Evolutionary conservation across 2,888 invertebrate genomes (phyloP).

Genomic region (Elysia crispata): DNA sequence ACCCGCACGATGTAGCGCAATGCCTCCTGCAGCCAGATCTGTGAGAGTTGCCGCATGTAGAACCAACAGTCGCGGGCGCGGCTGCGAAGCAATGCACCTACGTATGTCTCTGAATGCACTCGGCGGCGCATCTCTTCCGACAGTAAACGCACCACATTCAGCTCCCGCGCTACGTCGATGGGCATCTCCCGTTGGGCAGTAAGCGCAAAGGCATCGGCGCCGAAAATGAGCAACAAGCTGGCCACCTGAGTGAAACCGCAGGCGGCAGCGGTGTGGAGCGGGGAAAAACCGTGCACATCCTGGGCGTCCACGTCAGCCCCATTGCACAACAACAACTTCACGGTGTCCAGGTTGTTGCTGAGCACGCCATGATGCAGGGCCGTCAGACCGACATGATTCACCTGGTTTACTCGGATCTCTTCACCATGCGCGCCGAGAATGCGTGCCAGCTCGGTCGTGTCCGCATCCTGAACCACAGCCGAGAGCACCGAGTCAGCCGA

Average conservation of each 20-base stretch:
- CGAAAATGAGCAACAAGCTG: slow-evolving; percentile 66
- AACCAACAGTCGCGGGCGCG: slow-evolving; percentile 39
- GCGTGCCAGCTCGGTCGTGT: slow-evolving; percentile 63
- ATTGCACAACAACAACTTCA: slow-evolving; percentile 65
- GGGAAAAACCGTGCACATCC: slow-evolving; percentile 70
- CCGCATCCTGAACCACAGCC: slow-evolving; percentile 71
- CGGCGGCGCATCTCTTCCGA: slow-evolving; percentile 62
- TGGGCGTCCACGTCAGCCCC: slow-evolving; percentile 68
- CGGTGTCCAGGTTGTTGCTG: slow-evolving; percentile 70
- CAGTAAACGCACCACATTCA: slow-evolving; percentile 62
- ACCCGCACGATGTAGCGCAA: background rate
- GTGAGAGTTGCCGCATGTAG: background rate
- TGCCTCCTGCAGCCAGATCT: background rate
- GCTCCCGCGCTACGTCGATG: slow-evolving; percentile 69
- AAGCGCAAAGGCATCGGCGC: slow-evolving; percentile 66
- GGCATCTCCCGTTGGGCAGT: slow-evolving; percentile 67
- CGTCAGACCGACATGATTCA: slow-evolving; percentile 70
- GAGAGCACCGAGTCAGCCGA: slow-evolving; percentile 68
- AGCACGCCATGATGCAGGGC: slow-evolving; percentile 71
- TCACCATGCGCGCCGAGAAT: slow-evolving; percentile 60
- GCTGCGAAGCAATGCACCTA: slow-evolving; percentile 49
- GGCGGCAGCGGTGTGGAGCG: slow-evolving; percentile 71
- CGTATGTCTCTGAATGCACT: slow-evolving; percentile 60
- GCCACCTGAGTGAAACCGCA: slow-evolving; percentile 68
- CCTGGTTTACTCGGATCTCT: slow-evolving; percentile 62